Conservation (phyloP, 2,113 vertebrate genomes). For the Mionectes macconnelli region DNA sequence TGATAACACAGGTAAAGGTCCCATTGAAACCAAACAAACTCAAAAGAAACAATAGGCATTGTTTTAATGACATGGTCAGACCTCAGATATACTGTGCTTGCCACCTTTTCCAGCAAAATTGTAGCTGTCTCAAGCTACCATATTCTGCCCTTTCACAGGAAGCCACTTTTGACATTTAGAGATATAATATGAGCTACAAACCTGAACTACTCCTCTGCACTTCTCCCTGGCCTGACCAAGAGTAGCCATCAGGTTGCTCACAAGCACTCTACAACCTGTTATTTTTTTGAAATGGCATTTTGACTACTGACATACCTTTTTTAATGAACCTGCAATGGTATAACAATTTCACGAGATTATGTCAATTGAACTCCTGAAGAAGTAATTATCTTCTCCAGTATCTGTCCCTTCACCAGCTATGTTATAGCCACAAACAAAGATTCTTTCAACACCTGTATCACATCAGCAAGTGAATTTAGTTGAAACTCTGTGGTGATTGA, state of each 20-base stretch:
- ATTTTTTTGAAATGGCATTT: not conserved
- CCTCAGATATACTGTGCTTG: not conserved
- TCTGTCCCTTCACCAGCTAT: not conserved
- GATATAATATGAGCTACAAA: not conserved
- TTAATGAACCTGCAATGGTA: not conserved
- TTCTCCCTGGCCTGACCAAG: not conserved
- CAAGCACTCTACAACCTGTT: not conserved
- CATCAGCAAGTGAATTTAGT: not conserved
- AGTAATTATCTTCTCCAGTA: not conserved
- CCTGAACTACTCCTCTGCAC: not conserved
- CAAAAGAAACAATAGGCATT: not conserved
- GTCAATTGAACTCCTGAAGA: not conserved
- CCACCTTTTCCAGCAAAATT: not conserved
- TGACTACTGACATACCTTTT: not conserved
- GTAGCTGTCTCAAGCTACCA: not conserved
- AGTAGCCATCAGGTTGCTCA: not conserved
- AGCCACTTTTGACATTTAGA: not conserved
- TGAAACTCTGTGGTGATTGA: not conserved
- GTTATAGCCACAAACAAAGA: not conserved
- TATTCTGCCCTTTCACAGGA: not conserved
- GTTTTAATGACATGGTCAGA: not conserved
- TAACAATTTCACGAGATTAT: not conserved
- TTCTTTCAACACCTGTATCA: not conserved
- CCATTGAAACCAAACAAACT: not conserved
- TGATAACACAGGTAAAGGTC: not conserved